A percentile compares a stretch with the other conserved stretches of the same genome.
Evolutionary conservation across 1,140 invertebrate species (phyloP).

Genomic region (Neodiprion pinetum): DNA sequence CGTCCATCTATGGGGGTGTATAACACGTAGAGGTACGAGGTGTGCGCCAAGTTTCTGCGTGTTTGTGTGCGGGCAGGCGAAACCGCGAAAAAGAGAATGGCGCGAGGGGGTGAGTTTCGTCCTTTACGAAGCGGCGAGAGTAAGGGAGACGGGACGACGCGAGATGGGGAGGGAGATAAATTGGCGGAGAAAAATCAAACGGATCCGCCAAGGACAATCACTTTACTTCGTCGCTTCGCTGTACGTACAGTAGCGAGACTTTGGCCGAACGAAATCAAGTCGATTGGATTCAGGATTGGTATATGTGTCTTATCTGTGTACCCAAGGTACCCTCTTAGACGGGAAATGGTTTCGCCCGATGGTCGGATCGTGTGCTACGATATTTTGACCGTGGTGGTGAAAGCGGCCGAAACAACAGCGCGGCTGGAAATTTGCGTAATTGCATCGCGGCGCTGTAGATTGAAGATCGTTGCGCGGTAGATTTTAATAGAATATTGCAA

Average conservation of each 20-base stretch:
- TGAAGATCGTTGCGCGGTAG: too few species aligned
- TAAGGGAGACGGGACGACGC: neutral
- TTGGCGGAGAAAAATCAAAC: neutral
- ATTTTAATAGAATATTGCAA: too few species aligned
- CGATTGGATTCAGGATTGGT: neutral
- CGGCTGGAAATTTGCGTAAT: too few species aligned
- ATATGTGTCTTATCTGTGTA: too few species aligned
- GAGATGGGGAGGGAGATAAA: neutral
- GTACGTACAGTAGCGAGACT: neutral
- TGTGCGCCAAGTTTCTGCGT: too few species aligned
- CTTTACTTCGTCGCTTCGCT: slow-evolving; percentile 5
- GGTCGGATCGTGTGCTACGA: too few species aligned
- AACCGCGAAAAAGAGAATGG: neutral
- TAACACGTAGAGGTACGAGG: neutral
- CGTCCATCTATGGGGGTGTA: neutral
- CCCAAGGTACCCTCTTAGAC: too few species aligned
- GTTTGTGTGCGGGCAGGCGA: neutral
- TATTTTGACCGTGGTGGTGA: too few species aligned
- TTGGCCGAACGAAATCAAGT: neutral
- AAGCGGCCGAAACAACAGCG: too few species aligned
- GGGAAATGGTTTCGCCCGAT: too few species aligned
- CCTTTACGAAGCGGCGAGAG: neutral
- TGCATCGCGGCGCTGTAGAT: too few species aligned
- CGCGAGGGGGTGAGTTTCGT: neutral
- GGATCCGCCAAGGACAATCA: neutral